Conservation (phyloP, 1,140 invertebrate species). For the Parapsyche elsis region DNA sequence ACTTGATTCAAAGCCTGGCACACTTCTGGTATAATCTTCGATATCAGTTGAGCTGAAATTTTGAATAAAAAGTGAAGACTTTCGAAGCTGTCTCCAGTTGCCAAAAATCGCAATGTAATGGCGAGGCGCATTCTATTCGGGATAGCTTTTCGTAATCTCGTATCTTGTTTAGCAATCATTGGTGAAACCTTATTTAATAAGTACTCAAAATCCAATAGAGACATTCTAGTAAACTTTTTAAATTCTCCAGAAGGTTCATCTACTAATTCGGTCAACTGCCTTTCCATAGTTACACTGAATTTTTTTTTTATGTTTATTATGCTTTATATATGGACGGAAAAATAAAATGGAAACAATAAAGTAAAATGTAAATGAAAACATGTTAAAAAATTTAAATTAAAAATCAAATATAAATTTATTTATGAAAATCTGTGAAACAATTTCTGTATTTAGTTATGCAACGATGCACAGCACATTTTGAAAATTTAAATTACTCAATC, state of each 20-base stretch:
- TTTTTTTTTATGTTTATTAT: no score
- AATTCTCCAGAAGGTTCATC: neutral
- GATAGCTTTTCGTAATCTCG: neutral
- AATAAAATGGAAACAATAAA: no score
- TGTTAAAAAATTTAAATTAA: no score
- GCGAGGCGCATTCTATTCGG: constrained; percentile 42
- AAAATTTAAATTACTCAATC: no score
- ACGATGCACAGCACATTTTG: no score
- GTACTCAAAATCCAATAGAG: neutral
- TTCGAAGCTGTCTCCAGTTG: constrained; percentile 56
- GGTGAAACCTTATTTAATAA: neutral
- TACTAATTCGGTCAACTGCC: neutral
- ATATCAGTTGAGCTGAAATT: constrained; percentile 56
- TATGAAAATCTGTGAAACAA: no score
- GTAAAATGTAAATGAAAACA: no score
- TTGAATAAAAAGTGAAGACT: constrained; percentile 55
- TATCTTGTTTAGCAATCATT: neutral
- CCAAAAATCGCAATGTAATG: constrained; percentile 57
- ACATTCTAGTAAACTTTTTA: neutral
- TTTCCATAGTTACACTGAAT: no score
- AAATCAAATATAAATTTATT: no score
- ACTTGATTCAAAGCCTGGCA: constrained; percentile 52
- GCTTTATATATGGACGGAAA: no score
- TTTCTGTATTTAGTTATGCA: no score
- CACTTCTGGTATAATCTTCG: constrained; percentile 54